These are phyloP conservation scores for Lymantria dispar DNA, from an alignment of 2,888 invertebrate species.

Conservation along the genomic window DNA sequence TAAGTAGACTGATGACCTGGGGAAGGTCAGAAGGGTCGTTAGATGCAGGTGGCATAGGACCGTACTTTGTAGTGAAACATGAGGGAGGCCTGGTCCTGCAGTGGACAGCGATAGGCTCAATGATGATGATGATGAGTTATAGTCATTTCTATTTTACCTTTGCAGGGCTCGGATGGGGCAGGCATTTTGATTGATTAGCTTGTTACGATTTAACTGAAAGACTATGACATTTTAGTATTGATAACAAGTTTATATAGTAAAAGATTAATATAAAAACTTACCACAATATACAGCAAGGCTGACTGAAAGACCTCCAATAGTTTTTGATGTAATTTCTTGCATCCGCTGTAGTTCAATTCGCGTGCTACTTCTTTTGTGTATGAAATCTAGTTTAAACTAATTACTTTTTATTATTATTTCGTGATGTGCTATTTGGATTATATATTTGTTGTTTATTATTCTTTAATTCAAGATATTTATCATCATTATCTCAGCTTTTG, in stretches of 20 bases:
- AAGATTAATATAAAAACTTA: slow-evolving; percentile 19
- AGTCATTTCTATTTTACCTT: slow-evolving; percentile 59
- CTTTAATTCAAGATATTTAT: too few relatives aligned
- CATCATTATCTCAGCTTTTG: too few relatives aligned
- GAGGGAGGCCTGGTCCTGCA: too few relatives aligned
- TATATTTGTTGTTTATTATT: too few relatives aligned
- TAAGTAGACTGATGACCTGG: too few relatives aligned
- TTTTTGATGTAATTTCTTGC: slow-evolving; percentile 29
- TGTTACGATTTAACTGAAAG: slow-evolving; percentile 10
- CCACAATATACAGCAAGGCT: slow-evolving; percentile 44
- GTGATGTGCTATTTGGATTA: too few relatives aligned
- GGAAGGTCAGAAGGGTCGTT: too few relatives aligned
- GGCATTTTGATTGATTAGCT: slow-evolving; percentile 63
- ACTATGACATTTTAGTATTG: slow-evolving; percentile 25
- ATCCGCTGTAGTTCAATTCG: not conserved
- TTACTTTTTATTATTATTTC: not conserved
- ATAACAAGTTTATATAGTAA: slow-evolving; percentile 18
- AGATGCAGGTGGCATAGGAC: too few relatives aligned
- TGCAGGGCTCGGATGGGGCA: slow-evolving; percentile 80
- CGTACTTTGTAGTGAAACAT: too few relatives aligned
- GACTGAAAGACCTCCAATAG: slow-evolving; percentile 34
- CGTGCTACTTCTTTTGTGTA: not conserved
- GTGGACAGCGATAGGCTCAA: too few relatives aligned
- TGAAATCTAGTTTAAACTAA: not conserved
- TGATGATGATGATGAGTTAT: too few relatives aligned